These are phyloP conservation scores for Oligia strigilis DNA, from an alignment of 2,888 invertebrate genomes.

Conservation along the genomic window DNA sequence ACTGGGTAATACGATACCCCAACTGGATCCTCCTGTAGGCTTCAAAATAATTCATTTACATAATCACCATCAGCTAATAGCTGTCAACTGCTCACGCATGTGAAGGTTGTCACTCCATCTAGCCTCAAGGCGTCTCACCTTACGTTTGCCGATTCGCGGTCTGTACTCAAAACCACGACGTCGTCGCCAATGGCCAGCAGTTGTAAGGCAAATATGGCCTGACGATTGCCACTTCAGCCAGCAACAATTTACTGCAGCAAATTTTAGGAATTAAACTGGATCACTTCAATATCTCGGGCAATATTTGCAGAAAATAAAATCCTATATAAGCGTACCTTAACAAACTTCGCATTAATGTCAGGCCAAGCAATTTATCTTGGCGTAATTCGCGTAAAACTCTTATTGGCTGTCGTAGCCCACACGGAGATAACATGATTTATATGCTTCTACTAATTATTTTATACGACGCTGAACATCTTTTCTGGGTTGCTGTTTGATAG, in stretches of 20 bases:
- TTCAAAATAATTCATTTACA: neutral
- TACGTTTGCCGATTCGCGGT: neutral
- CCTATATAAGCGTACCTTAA: slow-evolving; percentile 42
- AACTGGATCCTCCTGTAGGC: too few relatives aligned
- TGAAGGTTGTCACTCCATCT: neutral
- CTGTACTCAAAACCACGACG: neutral
- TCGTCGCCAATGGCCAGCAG: neutral
- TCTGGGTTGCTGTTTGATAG: slow-evolving; percentile 58
- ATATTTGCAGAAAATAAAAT: neutral
- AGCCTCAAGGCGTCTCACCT: neutral
- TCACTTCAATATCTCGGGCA: too few relatives aligned
- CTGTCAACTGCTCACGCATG: neutral
- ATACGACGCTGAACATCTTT: slow-evolving; percentile 66
- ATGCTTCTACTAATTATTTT: slow-evolving; percentile 78
- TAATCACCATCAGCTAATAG: neutral
- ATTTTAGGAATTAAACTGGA: neutral
- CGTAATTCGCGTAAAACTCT: slow-evolving; percentile 87
- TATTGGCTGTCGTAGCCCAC: slow-evolving; percentile 86
- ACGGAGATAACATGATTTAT: slow-evolving; percentile 82
- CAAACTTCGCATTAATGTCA: slow-evolving; percentile 86
- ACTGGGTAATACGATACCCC: too few relatives aligned
- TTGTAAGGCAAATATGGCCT: neutral
- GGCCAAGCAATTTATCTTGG: slow-evolving; percentile 85
- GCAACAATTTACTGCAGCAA: neutral
- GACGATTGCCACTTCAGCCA: neutral